A percentile compares a stretch with the other conserved stretches of the same genome.
Conservation (phyloP, 2,113 vertebrate genomes). For the Clinocottus analis region DNA sequence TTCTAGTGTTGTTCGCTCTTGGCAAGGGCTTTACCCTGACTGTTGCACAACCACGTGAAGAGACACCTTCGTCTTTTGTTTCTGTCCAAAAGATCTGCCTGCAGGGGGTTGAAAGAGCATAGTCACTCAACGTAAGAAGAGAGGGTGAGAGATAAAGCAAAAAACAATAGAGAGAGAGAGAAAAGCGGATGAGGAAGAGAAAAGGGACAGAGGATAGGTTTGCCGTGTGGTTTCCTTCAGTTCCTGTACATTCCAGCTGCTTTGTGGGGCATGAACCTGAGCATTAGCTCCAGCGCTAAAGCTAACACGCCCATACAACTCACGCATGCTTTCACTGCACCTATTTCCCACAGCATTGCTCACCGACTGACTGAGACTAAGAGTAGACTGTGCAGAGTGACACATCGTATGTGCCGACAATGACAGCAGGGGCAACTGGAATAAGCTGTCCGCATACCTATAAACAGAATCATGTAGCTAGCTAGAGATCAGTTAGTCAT, state of each 20-base stretch:
- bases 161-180: constrained; percentile 26
- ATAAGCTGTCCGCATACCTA: constrained; percentile 35
- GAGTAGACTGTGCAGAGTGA: constrained; percentile 54
- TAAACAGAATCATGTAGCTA: constrained; percentile 39
- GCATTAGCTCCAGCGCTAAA: constrained; percentile 70
- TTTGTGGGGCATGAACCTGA: constrained; percentile 75
- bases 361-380: constrained; percentile 48
- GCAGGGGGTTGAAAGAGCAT: constrained; percentile 51
- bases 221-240: constrained; percentile 63
- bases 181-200: constrained; percentile 13
- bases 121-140: constrained; percentile 42
- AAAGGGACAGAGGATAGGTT: constrained; percentile 37
- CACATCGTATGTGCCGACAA: constrained; percentile 63
- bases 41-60: constrained; percentile 52
- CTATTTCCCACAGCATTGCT: constrained; percentile 73
- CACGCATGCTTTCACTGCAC: constrained; percentile 79
- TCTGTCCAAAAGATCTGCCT: constrained; percentile 66
- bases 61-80: constrained; percentile 72
- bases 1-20: constrained; percentile 61
- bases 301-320: constrained; percentile 77
- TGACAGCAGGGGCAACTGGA: constrained; percentile 54
- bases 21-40: constrained; percentile 47
- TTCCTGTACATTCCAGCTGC: constrained; percentile 81
- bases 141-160: constrained; percentile 20
- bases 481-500: constrained; percentile 39